A percentile compares a stretch with the other conserved stretches of the same genome.
These are phyloP conservation scores for Keiferia lycopersicella DNA, from an alignment of 2,888 invertebrate genomes.

Conservation along the genomic window DNA sequence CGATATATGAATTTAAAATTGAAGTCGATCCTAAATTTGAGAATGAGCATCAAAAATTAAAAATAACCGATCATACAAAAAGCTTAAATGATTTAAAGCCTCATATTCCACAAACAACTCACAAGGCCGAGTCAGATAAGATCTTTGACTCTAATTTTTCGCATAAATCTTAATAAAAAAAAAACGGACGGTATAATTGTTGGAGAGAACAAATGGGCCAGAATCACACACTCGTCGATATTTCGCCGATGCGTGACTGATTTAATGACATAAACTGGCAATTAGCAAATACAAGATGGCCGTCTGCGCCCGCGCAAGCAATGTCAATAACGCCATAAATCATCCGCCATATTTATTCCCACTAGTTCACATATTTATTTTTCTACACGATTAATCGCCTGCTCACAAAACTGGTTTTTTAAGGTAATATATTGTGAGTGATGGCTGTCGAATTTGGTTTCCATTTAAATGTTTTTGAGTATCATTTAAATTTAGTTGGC, in stretches of 20 bases:
- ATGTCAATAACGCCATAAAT: constrained; percentile 73
- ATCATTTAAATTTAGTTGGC: not conserved
- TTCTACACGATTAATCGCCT: constrained; percentile 49
- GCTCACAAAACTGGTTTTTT: constrained; percentile 36
- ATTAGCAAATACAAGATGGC: constrained; percentile 74
- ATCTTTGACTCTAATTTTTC: constrained; percentile 17
- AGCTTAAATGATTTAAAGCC: not conserved
- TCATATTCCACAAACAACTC: not conserved
- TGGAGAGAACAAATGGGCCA: constrained; percentile 29
- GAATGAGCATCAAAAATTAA: not conserved
- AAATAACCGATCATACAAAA: not conserved
- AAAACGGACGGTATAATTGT: constrained; percentile 25
- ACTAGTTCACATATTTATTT: constrained; percentile 60
- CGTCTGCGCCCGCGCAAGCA: constrained; percentile 62
- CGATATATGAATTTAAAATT: no score
- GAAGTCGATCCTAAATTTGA: not conserved
- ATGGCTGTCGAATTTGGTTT: constrained; percentile 27
- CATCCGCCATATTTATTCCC: constrained; percentile 75
- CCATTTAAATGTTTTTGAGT: not conserved
- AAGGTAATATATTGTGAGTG: constrained; percentile 30
- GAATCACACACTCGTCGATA: constrained; percentile 43
- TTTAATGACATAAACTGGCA: constrained; percentile 68
- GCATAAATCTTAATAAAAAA: constrained; percentile 26
- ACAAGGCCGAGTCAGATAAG: constrained; percentile 16
- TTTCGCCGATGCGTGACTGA: constrained; percentile 62